These are phyloP conservation scores for Colistium nudipinnis DNA, from an alignment of 2,113 vertebrate genomes.

Conservation along the genomic window DNA sequence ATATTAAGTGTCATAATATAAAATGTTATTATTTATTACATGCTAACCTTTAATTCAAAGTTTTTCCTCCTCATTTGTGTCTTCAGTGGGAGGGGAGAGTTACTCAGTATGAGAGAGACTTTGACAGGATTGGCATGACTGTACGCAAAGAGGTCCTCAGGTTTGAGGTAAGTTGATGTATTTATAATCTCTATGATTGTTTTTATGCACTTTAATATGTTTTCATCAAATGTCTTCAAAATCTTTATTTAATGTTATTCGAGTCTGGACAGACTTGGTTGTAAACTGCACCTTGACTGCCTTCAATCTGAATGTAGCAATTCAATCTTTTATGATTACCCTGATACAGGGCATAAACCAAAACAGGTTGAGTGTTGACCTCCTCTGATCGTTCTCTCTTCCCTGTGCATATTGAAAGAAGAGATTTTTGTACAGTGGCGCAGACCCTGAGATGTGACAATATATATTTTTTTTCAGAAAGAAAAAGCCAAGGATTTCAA, in stretches of 20 bases:
- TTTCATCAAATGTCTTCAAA: too few relatives aligned
- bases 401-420: background rate
- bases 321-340: background rate
- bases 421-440: too few relatives aligned
- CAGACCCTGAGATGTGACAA: background rate
- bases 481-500: constrained; percentile 96
- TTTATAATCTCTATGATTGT: background rate
- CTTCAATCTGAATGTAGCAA: background rate
- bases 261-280: background rate
- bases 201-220: too few relatives aligned
- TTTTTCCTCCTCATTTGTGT: constrained; percentile 8
- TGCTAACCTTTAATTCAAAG: background rate
- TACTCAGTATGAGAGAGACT: constrained; percentile 93
- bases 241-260: too few relatives aligned
- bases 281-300: background rate
- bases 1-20: background rate
- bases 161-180: constrained; percentile 87
- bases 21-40: background rate
- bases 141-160: constrained; percentile 93
- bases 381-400: constrained; percentile 7
- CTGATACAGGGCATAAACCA: background rate
- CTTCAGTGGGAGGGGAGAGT: constrained; percentile 93
- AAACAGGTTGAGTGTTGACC: background rate
- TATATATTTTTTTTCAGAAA: constrained; percentile 81
- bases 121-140: constrained; percentile 89